Percentiles rank a stretch among this genome's conserved stretches.
Conservation (phyloP, 2,113 vertebrate genomes). For the Camelus bactrianus region DNA sequence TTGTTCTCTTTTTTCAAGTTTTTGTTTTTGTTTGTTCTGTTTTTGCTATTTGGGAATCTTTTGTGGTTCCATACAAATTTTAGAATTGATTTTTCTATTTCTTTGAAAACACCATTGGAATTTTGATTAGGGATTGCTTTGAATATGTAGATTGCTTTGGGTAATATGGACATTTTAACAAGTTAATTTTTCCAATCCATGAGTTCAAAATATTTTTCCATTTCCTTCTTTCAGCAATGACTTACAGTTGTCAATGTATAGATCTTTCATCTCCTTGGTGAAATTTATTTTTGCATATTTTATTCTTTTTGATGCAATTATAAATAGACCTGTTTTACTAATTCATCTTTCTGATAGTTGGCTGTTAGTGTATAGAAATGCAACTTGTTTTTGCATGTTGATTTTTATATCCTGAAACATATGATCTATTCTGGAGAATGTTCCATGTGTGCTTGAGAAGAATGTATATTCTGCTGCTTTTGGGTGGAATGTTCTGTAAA, state of each 20-base stretch:
- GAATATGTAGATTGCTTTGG: neutral
- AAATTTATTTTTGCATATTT: neutral
- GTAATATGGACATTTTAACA: neutral
- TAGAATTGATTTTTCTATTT: neutral
- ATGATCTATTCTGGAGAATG: neutral
- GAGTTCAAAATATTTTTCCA: neutral
- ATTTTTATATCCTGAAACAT: neutral
- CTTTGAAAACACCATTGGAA: neutral
- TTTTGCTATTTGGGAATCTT: neutral
- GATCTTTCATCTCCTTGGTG: neutral
- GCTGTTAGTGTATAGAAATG: neutral
- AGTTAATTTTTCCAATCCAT: neutral
- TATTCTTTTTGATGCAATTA: neutral
- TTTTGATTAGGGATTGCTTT: neutral
- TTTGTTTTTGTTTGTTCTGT: neutral
- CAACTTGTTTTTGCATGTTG: neutral
- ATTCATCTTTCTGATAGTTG: neutral
- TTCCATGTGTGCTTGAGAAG: neutral
- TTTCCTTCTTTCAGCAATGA: neutral
- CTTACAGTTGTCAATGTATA: neutral
- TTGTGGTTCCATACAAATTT: neutral
- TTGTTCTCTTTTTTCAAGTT: neutral
- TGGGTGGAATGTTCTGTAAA: neutral
- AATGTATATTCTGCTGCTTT: neutral
- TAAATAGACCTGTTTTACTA: neutral